Conservation (phyloP, 2,113 vertebrate genomes). For the Aegotheles bennettii region DNA sequence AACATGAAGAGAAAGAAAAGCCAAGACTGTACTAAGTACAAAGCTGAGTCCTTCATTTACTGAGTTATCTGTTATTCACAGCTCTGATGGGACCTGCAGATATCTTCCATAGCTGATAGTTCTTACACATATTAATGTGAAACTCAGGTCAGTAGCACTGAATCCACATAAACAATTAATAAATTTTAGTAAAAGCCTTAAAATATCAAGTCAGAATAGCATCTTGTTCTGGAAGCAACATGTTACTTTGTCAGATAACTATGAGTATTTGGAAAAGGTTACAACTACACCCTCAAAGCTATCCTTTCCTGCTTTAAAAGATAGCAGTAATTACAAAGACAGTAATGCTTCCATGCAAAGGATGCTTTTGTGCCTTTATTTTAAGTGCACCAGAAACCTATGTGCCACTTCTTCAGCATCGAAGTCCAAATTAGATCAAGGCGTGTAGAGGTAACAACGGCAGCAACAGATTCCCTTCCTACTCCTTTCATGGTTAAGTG, state of each 20-base stretch:
- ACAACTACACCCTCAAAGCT: background rate
- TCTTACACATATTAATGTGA: accelerated
- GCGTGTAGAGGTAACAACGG: conserved; percentile 26
- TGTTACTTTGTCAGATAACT: background rate
- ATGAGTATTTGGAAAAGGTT: background rate
- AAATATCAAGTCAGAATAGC: background rate
- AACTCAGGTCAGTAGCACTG: background rate
- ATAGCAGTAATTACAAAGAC: background rate
- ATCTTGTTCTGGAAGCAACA: background rate
- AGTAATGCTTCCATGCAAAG: no score
- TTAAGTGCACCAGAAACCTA: background rate
- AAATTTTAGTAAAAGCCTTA: background rate
- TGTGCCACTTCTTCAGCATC: background rate
- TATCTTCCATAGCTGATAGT: background rate
- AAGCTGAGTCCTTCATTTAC: background rate
- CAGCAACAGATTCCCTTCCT: conserved; percentile 46
- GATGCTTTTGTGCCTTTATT: background rate
- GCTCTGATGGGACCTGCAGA: background rate
- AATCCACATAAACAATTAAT: background rate
- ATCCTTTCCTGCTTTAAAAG: background rate
- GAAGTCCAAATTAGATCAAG: conserved; percentile 44
- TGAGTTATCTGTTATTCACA: background rate
- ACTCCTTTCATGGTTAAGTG: conserved; percentile 61
- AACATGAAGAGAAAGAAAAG: background rate
- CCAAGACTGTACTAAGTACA: background rate